Base-by-base conservation (phyloP, 2,797 vertebrate genomes). In the Schizopygopsis pylzovi region DNA sequence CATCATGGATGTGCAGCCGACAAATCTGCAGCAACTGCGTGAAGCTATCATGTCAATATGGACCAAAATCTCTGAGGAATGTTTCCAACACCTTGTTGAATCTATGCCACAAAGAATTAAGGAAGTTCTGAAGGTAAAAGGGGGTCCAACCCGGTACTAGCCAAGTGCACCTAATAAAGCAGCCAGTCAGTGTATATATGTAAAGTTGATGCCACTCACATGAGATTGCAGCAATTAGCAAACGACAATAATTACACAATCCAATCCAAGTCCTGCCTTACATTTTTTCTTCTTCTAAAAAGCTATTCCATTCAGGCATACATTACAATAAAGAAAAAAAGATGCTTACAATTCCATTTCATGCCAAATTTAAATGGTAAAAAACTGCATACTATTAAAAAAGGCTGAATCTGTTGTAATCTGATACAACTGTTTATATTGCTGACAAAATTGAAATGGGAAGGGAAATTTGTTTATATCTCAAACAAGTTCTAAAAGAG, bases 331-430 rank as follows among this genome's bases (percentile, higher is more conserved):
- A 16, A 33, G 15, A 9, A 18, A 18, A 18, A 37, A 37, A 67
- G 15, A 22, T 72, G 70, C 45, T 45, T 15, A 0, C 6, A 25
- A 73, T 47, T 73, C 2, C 6, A 54, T 77, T 54, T 54, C 28
- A 33, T 77, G 47, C 3, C 13, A 72, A 72, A 3, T 47, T 47
- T 15, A 15, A 45, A 47, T 28, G n/a, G 43, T 28, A 11, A 28
- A 73, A 45, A 47, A 41, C 49, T 22, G 8, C 16, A 63, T 63
- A 18, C 4, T 18, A 47, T 15, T 45, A 47, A 63, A 79, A 65
- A 43, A 67, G 11, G 39, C 41, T 25, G 41, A 80, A 67, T 80
- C 41, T 33, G 78, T 12, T 67, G 43, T 63, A 45, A 28, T 80
- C 8, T 45, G 78, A 65, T 65, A 63, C 6, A 25, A 65, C 20